phyloP scores from a whole-genome alignment of 92 coral and sea anemone species.

The Palythoa caribaeorum region DNA sequence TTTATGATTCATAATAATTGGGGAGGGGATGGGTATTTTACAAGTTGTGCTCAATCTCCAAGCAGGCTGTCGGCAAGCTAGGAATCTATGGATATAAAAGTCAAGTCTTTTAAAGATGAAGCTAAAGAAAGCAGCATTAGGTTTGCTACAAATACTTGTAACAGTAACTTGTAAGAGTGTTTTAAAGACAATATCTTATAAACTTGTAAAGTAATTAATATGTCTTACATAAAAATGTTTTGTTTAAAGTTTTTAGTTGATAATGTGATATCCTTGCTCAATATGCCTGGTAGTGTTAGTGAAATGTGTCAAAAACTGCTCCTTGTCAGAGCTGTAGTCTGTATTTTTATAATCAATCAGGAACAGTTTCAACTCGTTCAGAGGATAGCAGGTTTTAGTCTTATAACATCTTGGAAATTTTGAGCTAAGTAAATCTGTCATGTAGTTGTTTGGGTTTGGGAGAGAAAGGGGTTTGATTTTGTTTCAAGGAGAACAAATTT shows the following conservation, averaged over 20 bases:
- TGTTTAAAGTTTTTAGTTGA: too few species aligned
- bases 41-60: neutral
- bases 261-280: neutral
- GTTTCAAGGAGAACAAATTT: neutral
- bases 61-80: neutral
- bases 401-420: neutral
- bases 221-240: too few species aligned
- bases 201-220: too few species aligned
- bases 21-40: too few species aligned
- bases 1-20: too few species aligned
- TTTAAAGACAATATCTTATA: too few species aligned
- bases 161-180: neutral
- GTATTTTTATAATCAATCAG: neutral
- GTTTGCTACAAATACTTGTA: neutral
- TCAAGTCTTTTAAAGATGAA: neutral
- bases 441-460: slow-evolving; percentile 1
- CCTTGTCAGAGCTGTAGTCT: neutral
- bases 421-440: neutral
- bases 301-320: neutral
- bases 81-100: neutral
- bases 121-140: neutral
- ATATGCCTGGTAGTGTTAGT: slow-evolving; percentile 43
- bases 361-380: neutral
- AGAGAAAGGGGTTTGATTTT: slow-evolving; percentile 2
- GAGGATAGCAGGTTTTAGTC: slow-evolving; percentile 27